These are phyloP conservation scores for Mnemiopsis leidyi DNA, from an alignment of 37 sponge, comb jelly and placozoan genomes.

Conservation along the genomic window DNA sequence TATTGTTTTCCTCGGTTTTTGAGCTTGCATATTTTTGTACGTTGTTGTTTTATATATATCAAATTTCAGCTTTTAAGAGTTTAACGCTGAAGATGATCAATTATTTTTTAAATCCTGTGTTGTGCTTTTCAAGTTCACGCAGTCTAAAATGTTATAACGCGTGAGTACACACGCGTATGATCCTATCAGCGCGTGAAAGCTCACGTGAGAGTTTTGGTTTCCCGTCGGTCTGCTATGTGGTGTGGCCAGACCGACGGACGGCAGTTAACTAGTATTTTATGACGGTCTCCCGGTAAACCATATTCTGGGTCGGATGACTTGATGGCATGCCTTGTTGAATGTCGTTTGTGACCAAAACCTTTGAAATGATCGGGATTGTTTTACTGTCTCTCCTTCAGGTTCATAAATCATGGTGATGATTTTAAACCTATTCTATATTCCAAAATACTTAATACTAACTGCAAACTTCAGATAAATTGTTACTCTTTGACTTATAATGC, in stretches of 20 bases:
- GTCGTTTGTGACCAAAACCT: not conserved
- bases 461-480: too few species aligned
- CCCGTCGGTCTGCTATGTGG: slow-evolving; percentile 60
- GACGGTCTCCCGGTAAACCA: slow-evolving; percentile 37
- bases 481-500: too few species aligned
- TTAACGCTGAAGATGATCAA: not conserved
- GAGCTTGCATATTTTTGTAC: not conserved
- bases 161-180: not conserved
- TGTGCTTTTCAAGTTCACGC: too few species aligned
- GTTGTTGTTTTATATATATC: not conserved
- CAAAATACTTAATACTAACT: too few species aligned
- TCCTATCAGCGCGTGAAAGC: not conserved
- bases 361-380: not conserved
- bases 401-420: too few species aligned
- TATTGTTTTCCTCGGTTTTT: not conserved
- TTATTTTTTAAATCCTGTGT: not conserved
- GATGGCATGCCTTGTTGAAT: not conserved
- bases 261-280: not conserved
- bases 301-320: not conserved
- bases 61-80: not conserved
- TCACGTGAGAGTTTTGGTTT: not conserved
- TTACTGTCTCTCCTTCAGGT: too few species aligned
- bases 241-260: slow-evolving; percentile 52
- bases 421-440: too few species aligned
- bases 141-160: too few species aligned